phyloP scores from a whole-genome alignment of 2,113 vertebrate genomes.

The Platichthys stellatus region DNA sequence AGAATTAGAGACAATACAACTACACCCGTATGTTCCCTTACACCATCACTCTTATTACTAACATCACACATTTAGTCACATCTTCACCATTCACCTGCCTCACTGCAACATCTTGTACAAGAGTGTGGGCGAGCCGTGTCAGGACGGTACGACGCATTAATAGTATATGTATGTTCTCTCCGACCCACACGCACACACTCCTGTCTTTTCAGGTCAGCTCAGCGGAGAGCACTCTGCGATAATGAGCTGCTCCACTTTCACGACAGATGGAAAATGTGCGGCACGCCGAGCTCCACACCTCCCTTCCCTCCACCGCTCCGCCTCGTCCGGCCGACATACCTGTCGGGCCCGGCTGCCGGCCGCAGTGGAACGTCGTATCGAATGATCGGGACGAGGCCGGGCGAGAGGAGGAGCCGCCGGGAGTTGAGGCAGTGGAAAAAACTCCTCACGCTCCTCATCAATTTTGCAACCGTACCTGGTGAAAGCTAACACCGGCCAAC shows the following conservation, averaged over 20 bases:
- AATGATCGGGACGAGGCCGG: slow-evolving; percentile 67
- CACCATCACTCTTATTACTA: neutral
- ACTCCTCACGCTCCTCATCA: slow-evolving; percentile 80
- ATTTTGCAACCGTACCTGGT: slow-evolving; percentile 82
- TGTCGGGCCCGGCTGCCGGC: neutral
- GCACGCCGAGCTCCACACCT: slow-evolving; percentile 56
- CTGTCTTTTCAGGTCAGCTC: slow-evolving; percentile 79
- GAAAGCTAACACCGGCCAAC: slow-evolving; percentile 83
- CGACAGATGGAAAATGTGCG: slow-evolving; percentile 84
- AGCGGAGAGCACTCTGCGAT: slow-evolving; percentile 77
- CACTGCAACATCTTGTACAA: neutral
- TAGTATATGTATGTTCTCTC: slow-evolving; percentile 27
- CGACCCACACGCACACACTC: slow-evolving; percentile 30
- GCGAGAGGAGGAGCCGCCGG: slow-evolving; percentile 44
- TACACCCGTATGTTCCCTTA: neutral
- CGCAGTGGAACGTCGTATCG: slow-evolving; percentile 62
- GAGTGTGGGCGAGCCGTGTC: neutral
- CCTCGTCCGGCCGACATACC: slow-evolving; percentile 26
- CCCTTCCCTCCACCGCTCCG: slow-evolving; percentile 50
- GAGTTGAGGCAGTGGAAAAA: slow-evolving; percentile 81
- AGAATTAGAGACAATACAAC: no score
- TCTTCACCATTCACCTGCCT: neutral
- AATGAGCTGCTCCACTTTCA: slow-evolving; percentile 85
- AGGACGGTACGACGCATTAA: slow-evolving; percentile 20
- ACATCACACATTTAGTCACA: neutral